Evolutionary conservation across 2,888 invertebrate genomes (phyloP).

Genomic region (Agriopis marginaria): DNA sequence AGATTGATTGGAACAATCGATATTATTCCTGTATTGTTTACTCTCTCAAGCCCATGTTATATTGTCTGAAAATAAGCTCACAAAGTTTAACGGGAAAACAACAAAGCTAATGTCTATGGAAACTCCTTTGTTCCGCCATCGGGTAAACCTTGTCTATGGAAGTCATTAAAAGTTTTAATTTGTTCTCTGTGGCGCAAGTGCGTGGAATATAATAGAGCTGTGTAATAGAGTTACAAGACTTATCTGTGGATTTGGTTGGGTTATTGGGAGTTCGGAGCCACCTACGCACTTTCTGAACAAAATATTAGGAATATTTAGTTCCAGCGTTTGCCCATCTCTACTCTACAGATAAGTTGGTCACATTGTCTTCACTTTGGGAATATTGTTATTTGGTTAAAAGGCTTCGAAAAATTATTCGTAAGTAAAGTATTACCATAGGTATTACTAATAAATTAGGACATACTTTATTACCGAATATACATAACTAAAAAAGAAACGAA

Average conservation of each 20-base stretch:
- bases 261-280: not conserved
- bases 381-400: no score
- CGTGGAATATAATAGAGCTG: constrained; percentile 48
- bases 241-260: not conserved
- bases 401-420: not conserved
- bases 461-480: no score
- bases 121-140: constrained; percentile 52
- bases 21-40: no score
- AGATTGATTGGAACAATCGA: no score
- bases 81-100: not conserved
- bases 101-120: constrained; percentile 15
- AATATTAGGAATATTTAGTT: not conserved
- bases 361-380: no score
- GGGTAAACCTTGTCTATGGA: constrained; percentile 60
- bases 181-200: constrained; percentile 48
- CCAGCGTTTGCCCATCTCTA: not conserved
- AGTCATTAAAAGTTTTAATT: constrained; percentile 71
- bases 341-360: not conserved
- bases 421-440: no score
- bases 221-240: constrained; percentile 40
- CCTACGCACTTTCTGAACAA: not conserved
- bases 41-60: not conserved
- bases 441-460: no score
- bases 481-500: no score
- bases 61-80: not conserved